These are phyloP conservation scores for Xenopus laevis DNA, from an alignment of 2,113 vertebrate species.

Conservation along the genomic window DNA sequence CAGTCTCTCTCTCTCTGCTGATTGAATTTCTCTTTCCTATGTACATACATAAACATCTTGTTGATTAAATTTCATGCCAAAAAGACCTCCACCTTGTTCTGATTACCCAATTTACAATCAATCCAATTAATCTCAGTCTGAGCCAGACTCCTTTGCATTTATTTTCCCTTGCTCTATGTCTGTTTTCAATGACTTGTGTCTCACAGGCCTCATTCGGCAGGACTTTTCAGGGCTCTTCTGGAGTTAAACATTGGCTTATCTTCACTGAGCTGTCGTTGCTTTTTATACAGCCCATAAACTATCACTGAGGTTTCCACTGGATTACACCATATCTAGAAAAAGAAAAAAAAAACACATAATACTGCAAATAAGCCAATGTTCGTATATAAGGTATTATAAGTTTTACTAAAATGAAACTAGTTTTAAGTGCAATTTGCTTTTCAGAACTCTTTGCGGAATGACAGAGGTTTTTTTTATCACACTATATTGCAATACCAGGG, in stretches of 20 bases:
- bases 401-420: no score
- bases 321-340: background rate
- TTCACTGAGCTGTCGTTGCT: background rate
- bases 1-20: constrained; percentile 30
- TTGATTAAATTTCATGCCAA: constrained; percentile 40
- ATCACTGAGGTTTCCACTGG: background rate
- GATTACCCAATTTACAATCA: constrained; percentile 38
- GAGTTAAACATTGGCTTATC: background rate
- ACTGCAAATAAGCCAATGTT: no score
- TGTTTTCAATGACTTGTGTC: constrained; percentile 24
- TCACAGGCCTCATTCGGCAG: constrained; percentile 21
- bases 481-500: no score
- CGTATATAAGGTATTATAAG: no score
- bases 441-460: no score
- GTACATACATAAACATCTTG: constrained; percentile 44
- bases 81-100: constrained; percentile 29
- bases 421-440: no score
- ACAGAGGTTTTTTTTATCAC: no score
- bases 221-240: background rate
- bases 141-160: constrained; percentile 26
- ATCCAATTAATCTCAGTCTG: constrained; percentile 38
- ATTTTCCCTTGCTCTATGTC: constrained; percentile 14
- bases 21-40: constrained; percentile 34
- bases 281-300: background rate
- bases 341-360: no score